phyloP scores from a whole-genome alignment of 2,797 vertebrate species.

The Myioborus miniatus region DNA sequence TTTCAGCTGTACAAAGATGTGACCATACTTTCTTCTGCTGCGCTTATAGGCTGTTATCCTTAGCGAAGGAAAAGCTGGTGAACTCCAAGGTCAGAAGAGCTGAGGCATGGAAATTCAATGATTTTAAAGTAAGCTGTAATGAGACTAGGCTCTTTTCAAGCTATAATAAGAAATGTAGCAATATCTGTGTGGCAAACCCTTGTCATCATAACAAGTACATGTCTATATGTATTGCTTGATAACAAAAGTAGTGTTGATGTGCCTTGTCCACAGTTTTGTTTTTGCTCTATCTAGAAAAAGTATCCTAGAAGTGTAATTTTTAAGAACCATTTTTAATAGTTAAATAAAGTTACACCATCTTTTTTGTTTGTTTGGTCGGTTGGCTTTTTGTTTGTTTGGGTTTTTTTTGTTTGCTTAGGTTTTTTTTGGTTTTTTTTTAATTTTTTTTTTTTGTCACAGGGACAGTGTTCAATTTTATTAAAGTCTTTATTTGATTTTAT shows the following conservation, averaged over 20 bases:
- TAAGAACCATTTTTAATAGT: not conserved
- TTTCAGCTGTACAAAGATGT: not conserved
- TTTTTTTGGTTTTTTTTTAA: not conserved
- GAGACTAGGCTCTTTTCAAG: not conserved
- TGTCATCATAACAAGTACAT: not conserved
- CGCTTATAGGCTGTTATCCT: not conserved
- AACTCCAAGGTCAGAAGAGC: not conserved
- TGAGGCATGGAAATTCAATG: not conserved
- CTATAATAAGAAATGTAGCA: not conserved
- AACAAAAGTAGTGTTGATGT: not conserved
- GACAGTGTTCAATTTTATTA: not conserved
- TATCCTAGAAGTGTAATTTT: not conserved
- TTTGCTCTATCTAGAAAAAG: not conserved
- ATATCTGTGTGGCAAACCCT: not conserved
- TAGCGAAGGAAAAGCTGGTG: not conserved
- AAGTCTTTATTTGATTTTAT: not conserved
- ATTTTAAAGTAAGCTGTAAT: not conserved
- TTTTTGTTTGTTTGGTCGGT: not conserved
- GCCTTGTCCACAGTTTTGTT: not conserved
- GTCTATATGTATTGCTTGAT: not conserved
- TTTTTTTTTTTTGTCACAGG: not conserved
- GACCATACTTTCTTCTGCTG: not conserved
- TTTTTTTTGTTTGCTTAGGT: not conserved
- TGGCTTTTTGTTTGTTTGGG: not conserved
- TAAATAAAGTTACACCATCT: not conserved